These are phyloP conservation scores for Neodontobutis hainanensis DNA, from an alignment of 2,113 vertebrate species.

Conservation along the genomic window DNA sequence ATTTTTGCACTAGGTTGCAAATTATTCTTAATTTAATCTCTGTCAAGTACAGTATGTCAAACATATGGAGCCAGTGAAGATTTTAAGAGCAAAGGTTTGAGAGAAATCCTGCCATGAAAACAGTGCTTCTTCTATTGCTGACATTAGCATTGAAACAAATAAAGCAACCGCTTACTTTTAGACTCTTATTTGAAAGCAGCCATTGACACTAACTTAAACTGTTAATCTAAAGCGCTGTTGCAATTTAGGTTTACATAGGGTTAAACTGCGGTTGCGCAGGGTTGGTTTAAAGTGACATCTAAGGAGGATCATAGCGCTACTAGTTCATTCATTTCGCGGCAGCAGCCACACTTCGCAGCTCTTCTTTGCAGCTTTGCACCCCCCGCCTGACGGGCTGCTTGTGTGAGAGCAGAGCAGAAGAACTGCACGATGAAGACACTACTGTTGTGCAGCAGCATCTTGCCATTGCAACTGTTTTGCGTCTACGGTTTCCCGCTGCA, in stretches of 20 bases:
- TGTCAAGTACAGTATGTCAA: too few relatives aligned
- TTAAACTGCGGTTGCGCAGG: constrained; percentile 34
- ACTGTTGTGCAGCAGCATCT: constrained; percentile 37
- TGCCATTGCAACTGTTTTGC: constrained; percentile 41
- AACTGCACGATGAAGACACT: constrained; percentile 22
- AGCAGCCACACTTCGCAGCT: background rate
- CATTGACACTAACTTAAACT: background rate
- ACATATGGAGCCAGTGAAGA: too few relatives aligned
- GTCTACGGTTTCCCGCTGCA: constrained; percentile 26
- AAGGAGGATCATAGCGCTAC: constrained; percentile 12
- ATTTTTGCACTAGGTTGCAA: too few relatives aligned
- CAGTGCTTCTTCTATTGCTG: too few relatives aligned
- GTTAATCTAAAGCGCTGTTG: background rate
- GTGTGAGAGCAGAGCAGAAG: background rate
- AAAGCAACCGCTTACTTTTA: too few relatives aligned
- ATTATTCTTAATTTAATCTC: too few relatives aligned
- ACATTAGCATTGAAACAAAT: too few relatives aligned
- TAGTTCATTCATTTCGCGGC: constrained; percentile 2
- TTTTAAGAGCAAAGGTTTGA: too few relatives aligned
- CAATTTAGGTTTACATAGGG: constrained; percentile 19
- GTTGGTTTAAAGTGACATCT: constrained; percentile 17
- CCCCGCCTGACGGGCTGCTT: background rate
- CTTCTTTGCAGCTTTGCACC: background rate
- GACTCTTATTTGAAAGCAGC: background rate
- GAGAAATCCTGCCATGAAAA: too few relatives aligned